Evolutionary conservation across 37 sponge, comb jelly and placozoan species (phyloP).

Genomic region (Theonella swinhoei): DNA sequence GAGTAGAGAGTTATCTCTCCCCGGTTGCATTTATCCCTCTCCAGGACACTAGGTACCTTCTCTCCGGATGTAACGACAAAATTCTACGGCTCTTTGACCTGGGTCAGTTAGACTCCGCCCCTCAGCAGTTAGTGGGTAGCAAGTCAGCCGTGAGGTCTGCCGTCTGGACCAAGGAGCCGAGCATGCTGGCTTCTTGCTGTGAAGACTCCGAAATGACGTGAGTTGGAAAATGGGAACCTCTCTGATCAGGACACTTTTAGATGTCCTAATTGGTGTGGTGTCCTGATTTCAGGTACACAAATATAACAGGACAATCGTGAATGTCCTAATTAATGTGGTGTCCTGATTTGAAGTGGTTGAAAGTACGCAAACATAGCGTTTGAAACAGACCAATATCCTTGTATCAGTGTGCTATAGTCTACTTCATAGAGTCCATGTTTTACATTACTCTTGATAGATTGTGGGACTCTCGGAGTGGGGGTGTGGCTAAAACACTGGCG

Average conservation of each 20-base stretch:
- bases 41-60: conserved; percentile 57
- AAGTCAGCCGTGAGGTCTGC: conserved; percentile 53
- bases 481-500: conserved; percentile 22
- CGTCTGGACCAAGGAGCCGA: conserved; percentile 48
- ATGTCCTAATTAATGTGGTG: too few relatives aligned
- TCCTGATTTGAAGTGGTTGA: too few relatives aligned
- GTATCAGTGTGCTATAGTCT: too few relatives aligned
- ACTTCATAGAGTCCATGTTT: too few relatives aligned
- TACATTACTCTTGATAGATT: conserved; percentile 35
- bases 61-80: conserved; percentile 91
- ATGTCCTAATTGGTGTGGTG: too few relatives aligned
- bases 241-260: too few relatives aligned
- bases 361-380: not conserved
- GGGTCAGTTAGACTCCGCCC: not conserved
- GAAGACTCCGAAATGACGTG: conserved; percentile 68
- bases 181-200: conserved; percentile 44
- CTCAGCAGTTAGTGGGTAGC: conserved; percentile 40
- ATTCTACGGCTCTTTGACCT: conserved; percentile 63
- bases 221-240: not conserved
- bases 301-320: too few relatives aligned
- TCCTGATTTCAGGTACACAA: too few relatives aligned
- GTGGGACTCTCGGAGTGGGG: conserved; percentile 61
- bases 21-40: not conserved
- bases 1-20: not conserved
- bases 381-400: not conserved